A percentile compares a stretch with the other conserved stretches of the same genome.
These are phyloP conservation scores for Fistularia commersonii DNA, from an alignment of 2,797 vertebrate genomes.

Conservation along the genomic window DNA sequence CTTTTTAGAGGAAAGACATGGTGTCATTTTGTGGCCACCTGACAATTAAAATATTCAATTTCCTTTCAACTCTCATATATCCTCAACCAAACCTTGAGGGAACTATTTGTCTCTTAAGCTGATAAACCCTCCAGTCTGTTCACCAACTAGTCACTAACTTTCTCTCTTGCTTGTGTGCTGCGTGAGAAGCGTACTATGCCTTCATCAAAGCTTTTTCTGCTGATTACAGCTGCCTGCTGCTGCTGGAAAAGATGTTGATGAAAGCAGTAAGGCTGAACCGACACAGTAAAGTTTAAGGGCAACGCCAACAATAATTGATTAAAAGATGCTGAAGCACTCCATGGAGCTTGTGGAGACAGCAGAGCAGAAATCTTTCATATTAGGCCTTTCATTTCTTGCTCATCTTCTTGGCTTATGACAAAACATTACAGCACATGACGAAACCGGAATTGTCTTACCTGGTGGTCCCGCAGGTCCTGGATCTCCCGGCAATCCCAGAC, in stretches of 20 bases:
- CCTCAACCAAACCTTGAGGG: no score
- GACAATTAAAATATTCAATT: neutral
- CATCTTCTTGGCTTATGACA: no score
- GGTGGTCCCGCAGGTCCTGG: conserved; percentile 82
- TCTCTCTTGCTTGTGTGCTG: neutral
- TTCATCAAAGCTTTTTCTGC: conserved; percentile 5
- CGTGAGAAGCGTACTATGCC: neutral
- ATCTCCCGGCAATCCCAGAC: conserved; percentile 87
- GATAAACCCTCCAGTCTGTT: neutral
- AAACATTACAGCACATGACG: no score
- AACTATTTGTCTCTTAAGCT: neutral
- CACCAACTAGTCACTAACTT: neutral
- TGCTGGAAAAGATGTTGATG: neutral
- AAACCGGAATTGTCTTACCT: conserved; percentile 73
- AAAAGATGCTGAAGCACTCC: conserved; percentile 5
- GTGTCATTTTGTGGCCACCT: neutral
- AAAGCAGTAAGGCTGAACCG: conserved; percentile 6
- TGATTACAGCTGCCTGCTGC: conserved; percentile 1
- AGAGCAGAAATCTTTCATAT: neutral
- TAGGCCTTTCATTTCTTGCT: neutral
- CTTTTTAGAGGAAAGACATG: no score
- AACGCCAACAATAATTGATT: neutral
- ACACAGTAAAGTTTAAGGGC: conserved; percentile 10
- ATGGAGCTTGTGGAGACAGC: neutral
- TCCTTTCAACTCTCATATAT: neutral